Evolutionary conservation across 1,140 invertebrate genomes (phyloP).

Genomic region (Colletes latitarsis): DNA sequence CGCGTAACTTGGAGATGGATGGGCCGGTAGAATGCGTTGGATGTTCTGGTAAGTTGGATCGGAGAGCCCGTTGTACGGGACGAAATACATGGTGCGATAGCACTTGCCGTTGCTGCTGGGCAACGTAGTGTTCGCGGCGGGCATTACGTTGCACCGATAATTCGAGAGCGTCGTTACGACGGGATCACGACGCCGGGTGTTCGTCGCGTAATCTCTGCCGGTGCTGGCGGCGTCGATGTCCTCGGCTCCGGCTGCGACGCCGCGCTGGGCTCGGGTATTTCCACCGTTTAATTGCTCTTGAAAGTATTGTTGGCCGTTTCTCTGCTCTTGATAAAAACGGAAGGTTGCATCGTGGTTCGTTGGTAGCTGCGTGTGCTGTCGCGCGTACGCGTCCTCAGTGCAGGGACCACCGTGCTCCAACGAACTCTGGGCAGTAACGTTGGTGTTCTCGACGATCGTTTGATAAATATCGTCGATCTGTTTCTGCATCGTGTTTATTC

Average conservation of each 20-base stretch:
- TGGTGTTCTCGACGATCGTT: slow-evolving; percentile 74
- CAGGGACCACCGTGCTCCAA: slow-evolving; percentile 65
- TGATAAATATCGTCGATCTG: slow-evolving; percentile 79
- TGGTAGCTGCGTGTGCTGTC: slow-evolving; percentile 42
- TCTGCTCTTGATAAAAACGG: slow-evolving; percentile 64
- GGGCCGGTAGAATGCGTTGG: slow-evolving; percentile 75
- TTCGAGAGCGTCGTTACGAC: slow-evolving; percentile 57
- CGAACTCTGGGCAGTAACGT: slow-evolving; percentile 59
- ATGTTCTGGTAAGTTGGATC: slow-evolving; percentile 80
- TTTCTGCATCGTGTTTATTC: slow-evolving; percentile 77
- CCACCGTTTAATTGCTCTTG: slow-evolving; percentile 55
- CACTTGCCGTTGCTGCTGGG: slow-evolving; percentile 72
- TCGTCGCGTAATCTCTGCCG: slow-evolving; percentile 63
- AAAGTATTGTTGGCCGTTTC: slow-evolving; percentile 64
- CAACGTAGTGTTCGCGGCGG: slow-evolving; percentile 42
- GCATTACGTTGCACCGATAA: slow-evolving; percentile 64
- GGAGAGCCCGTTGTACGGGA: slow-evolving; percentile 85
- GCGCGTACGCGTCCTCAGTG: slow-evolving; percentile 68
- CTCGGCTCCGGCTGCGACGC: slow-evolving; percentile 68
- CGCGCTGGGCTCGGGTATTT: slow-evolving; percentile 64
- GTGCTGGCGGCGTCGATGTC: slow-evolving; percentile 42
- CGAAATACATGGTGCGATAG: slow-evolving; percentile 86
- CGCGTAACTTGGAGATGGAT: slow-evolving; percentile 75
- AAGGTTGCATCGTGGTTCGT: slow-evolving; percentile 7
- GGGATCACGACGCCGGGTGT: slow-evolving; percentile 67